phyloP scores from a whole-genome alignment of 2,797 vertebrate genomes.

The Etheostoma nigrum region DNA sequence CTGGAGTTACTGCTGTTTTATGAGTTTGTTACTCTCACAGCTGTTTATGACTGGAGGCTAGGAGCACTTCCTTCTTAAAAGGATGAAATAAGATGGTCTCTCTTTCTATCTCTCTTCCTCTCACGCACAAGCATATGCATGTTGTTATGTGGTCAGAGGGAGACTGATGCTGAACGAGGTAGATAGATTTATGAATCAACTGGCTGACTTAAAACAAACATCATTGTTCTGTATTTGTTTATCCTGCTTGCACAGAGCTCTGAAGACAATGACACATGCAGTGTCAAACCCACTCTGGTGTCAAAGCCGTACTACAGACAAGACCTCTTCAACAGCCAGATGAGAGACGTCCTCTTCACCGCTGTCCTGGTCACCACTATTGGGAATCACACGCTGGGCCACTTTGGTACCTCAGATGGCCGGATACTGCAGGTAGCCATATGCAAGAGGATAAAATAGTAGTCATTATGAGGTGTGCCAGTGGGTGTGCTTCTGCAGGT shows the following conservation, averaged over 20 bases:
- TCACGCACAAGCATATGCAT: neutral
- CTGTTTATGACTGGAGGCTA: constrained; percentile 33
- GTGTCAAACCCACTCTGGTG: constrained; percentile 87
- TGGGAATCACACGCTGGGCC: constrained; percentile 88
- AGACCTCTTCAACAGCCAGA: constrained; percentile 90
- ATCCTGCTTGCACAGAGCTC: constrained; percentile 67
- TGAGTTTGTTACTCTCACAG: constrained; percentile 41
- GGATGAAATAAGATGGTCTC: constrained; percentile 10
- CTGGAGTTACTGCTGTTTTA: constrained; percentile 59
- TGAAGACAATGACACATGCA: constrained; percentile 82
- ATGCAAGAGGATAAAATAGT: neutral
- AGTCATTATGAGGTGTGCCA: neutral
- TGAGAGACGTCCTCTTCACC: constrained; percentile 88
- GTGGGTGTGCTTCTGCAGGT: neutral
- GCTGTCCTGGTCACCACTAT: constrained; percentile 88
- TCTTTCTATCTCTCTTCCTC: neutral
- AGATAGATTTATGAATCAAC: neutral
- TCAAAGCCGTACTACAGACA: constrained; percentile 81
- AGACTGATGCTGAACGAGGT: neutral
- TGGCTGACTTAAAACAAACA: neutral
- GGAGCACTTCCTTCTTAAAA: constrained; percentile 51
- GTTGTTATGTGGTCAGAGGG: neutral
- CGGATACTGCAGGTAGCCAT: constrained; percentile 90
- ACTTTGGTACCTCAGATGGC: constrained; percentile 92
- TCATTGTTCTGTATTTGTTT: constrained; percentile 26